Conservation (phyloP, 2,113 vertebrate species). For the Calypte anna region DNA sequence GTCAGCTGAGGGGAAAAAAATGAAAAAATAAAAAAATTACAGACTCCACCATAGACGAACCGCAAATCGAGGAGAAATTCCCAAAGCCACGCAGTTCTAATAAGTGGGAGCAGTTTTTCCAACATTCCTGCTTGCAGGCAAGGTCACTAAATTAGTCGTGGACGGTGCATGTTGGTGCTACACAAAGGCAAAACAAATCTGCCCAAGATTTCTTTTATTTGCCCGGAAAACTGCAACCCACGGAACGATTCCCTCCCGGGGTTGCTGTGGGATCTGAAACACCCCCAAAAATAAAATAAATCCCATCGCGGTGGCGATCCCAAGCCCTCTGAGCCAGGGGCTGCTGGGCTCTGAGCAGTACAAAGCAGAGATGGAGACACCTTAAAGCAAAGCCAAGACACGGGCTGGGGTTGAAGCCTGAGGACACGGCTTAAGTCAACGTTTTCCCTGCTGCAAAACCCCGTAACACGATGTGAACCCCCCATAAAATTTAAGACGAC, state of each 20-base stretch:
- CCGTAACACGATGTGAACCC: not conserved
- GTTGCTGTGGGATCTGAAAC: not conserved
- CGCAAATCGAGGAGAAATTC: not conserved
- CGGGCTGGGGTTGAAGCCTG: not conserved
- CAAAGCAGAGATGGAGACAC: not conserved
- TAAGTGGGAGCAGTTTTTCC: not conserved
- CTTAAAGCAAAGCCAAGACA: not conserved
- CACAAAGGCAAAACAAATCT: constrained; percentile 9
- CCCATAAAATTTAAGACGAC: not conserved
- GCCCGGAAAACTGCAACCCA: not conserved
- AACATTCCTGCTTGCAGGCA: not conserved
- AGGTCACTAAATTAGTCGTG: constrained; percentile 35
- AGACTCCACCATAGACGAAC: not conserved
- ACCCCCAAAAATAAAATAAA: not conserved
- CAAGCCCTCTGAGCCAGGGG: too few relatives aligned
- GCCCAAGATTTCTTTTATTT: not conserved
- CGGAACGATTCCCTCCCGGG: rapidly evolving
- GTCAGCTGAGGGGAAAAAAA: not conserved
- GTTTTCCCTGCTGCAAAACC: not conserved
- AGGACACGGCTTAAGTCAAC: not conserved
- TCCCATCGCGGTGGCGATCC: too few relatives aligned
- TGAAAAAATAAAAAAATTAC: not conserved
- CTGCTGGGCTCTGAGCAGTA: not conserved
- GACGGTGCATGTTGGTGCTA: not conserved
- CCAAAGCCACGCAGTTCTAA: not conserved